Evolutionary conservation across 2,888 invertebrate species (phyloP), one percentile per base, ranked within the genome.

Genomic region (Pyrrhopygopsis socrates): DNA sequence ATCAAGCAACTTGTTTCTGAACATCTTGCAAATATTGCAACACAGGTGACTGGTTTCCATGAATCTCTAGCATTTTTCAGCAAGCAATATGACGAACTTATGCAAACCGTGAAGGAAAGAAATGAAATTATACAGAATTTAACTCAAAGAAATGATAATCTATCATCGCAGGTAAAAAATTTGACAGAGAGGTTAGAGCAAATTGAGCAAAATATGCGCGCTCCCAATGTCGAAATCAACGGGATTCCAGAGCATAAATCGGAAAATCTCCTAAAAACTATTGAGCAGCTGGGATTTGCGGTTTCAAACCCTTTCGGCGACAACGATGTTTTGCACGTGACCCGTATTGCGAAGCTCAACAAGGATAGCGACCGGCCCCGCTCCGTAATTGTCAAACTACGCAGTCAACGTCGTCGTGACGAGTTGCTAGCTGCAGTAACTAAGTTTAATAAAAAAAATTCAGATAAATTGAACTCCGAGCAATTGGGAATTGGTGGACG

Each of bases 401-500:
- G 67, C 1, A 83, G 54, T 30, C 83, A 71, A 20, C 83, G 78
- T 9, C 63, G 70, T 8, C 77, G 83, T 1, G 83, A 83, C n/a
- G 65, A 71, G 8, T 22, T 83, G n/a, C 20, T 83, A 5, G 78
- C 83, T 54, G 78, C 83, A 20, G 83, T 83, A 58, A 29, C 70
- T 6, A 54, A 27, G 6, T 78, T 29, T 30, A 78, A 78, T 38
- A 78, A 77, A 50, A 50, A 24, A 5, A 68, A 77, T 13, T 15
- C 11, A 9, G 45, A 67, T 20, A 18, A 68, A 27, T 45, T 91
- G 0, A 80, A 70, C 29, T 84, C 90, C 5, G 45, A 70, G 18
- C 89, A 89, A 63, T 82, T 92, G 0, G 90, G 91, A 50, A 68
- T 77, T 6, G 76, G 67, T 11, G 76, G 76, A 13, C 45, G 50